Evolutionary conservation across 2,888 invertebrate genomes (phyloP), one percentile per base, ranked within the genome.

Genomic region (Drosophila macrospina): DNA sequence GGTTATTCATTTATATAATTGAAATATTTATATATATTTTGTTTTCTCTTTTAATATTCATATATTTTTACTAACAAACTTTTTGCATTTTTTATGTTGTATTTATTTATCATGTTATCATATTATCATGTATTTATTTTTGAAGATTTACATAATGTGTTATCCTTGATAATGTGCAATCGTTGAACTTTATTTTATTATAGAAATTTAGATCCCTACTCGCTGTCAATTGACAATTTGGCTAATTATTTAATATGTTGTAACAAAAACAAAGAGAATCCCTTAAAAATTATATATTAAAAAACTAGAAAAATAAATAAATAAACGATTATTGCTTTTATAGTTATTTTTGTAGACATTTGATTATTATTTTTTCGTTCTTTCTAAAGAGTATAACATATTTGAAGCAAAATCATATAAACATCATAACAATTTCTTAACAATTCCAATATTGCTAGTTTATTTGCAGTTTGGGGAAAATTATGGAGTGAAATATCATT

Each of bases 191-290:
- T 48, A 26, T 47, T 48, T 20, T 13, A 16, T 28, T 5, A 28
- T 37, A 7, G 13, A 57, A 57, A 39, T 32, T 36, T 13, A 39
- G 11, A 45, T 61, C n/a, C 41, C n/a, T 44, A 42, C 36, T 50
- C 34, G 20, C 39, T 61, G 67, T 62, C 47, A 67, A 61, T 67
- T 68, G 20, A 69, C 63, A 64, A 54, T 60, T 69, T 66, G 50
- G 36, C 61, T 65, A 73, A 69, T 57, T 55, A 24, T 64, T 64
- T 10, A 41, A 26, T 61, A 48, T 52, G 30, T 13, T 62, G 20
- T 20, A 60, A 60, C 24, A 60, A 37, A 62, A 59, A 44, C 34
- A 44, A 41, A 63, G 16, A 57, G 30, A 68, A 45, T 54, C 8
- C 13, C 1, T 34, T 48, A 42, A 16, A 11, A 41, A 41, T 60